These are phyloP conservation scores for Gymnorhina tibicen DNA, from an alignment of 2,113 vertebrate species.

Conservation along the genomic window DNA sequence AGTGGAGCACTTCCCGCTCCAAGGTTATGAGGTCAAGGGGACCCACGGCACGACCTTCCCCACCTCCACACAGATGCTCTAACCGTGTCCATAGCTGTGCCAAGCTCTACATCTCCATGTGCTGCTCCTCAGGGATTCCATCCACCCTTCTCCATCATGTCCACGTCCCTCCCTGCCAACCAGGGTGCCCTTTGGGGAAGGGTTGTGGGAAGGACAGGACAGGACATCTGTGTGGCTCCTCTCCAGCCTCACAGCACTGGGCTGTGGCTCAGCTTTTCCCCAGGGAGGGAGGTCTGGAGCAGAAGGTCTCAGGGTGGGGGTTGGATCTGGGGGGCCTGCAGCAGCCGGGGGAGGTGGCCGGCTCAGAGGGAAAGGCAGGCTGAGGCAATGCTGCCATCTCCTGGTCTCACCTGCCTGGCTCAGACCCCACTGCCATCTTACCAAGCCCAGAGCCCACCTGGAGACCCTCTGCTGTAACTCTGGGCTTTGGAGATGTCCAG, in stretches of 20 bases:
- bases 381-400: slow-evolving; percentile 65
- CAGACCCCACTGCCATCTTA: neutral
- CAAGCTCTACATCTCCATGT: neutral
- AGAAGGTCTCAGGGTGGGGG: neutral
- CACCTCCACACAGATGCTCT: neutral
- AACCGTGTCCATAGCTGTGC: neutral
- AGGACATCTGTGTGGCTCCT: neutral
- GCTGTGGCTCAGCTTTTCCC: neutral
- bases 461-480: neutral
- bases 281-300: neutral
- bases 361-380: neutral
- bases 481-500: neutral
- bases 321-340: neutral
- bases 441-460: neutral
- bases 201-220: neutral
- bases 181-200: neutral
- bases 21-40: neutral
- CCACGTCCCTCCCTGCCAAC: neutral
- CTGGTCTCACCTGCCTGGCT: slow-evolving; percentile 34
- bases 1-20: neutral
- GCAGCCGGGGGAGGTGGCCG: neutral
- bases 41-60: neutral
- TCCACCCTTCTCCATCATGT: neutral
- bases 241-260: neutral
- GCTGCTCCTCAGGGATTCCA: neutral